Evolutionary conservation across 2,797 vertebrate species (phyloP).

Genomic region (Sylvia borin): DNA sequence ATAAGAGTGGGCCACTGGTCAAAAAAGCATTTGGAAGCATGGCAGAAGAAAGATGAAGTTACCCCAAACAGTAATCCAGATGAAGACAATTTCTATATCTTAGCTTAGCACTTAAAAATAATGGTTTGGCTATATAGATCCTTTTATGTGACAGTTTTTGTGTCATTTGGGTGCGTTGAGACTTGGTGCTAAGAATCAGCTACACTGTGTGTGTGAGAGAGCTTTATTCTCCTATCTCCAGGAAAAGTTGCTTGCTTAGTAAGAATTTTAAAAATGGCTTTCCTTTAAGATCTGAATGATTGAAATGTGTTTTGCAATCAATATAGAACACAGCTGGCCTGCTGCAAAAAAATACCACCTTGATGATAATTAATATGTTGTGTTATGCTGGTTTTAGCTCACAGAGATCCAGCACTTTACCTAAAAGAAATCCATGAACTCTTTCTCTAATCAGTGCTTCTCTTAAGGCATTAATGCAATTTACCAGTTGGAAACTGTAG

Average conservation of each 20-base stretch:
- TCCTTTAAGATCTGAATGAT: background rate
- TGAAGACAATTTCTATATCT: background rate
- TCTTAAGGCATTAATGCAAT: constrained; percentile 50
- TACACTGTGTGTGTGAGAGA: background rate
- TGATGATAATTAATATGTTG: background rate
- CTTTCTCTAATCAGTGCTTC: constrained; percentile 26
- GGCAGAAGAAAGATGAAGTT: background rate
- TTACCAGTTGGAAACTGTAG: constrained; percentile 39
- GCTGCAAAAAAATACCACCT: background rate
- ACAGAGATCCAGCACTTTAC: constrained; percentile 4
- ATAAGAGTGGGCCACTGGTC: background rate
- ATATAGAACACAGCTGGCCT: background rate
- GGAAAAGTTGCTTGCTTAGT: background rate
- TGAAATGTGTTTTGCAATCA: background rate
- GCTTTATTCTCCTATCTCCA: background rate
- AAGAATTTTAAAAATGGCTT: background rate
- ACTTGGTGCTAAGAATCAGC: background rate
- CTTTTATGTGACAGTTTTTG: background rate
- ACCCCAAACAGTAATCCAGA: background rate
- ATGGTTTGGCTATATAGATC: background rate
- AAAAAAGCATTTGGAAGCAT: background rate
- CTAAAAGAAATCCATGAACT: background rate
- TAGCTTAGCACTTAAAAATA: background rate
- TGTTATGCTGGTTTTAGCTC: background rate
- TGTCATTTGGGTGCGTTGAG: background rate